These are phyloP conservation scores for Stratiolaelaps scimitus DNA, from an alignment of 1,140 invertebrate genomes.

Conservation along the genomic window DNA sequence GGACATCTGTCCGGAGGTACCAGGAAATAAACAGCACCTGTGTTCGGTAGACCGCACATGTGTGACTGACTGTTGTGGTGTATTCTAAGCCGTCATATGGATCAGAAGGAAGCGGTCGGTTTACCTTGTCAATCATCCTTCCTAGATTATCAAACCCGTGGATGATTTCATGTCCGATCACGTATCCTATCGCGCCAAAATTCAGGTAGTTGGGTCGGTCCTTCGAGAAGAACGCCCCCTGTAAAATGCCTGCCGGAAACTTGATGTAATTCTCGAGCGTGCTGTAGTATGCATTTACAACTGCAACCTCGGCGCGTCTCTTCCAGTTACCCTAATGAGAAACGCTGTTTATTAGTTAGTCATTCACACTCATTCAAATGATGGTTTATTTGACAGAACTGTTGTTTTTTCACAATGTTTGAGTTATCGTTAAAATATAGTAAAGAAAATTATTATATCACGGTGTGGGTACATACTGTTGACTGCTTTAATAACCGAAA, in stretches of 20 bases:
- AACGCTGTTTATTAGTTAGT: too few species aligned
- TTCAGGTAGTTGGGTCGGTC: conserved; percentile 73
- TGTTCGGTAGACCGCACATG: too few species aligned
- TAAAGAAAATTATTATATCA: too few species aligned
- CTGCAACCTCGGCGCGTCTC: conserved; percentile 57
- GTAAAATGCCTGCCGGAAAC: conserved; percentile 78
- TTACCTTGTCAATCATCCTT: conserved; percentile 36
- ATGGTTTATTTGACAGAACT: too few species aligned
- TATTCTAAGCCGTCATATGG: neutral
- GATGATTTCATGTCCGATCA: conserved; percentile 85
- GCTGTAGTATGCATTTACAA: conserved; percentile 71
- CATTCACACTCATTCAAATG: too few species aligned
- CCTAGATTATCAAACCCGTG: conserved; percentile 80
- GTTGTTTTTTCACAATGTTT: too few species aligned
- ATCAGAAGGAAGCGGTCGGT: neutral
- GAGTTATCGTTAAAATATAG: too few species aligned
- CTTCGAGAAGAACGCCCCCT: conserved; percentile 70
- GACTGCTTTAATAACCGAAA: too few species aligned
- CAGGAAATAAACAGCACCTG: too few species aligned
- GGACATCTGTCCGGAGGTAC: too few species aligned
- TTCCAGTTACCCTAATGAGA: conserved; percentile 48
- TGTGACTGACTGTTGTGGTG: neutral
- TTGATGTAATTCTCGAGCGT: conserved; percentile 70
- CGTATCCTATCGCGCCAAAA: conserved; percentile 77
- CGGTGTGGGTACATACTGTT: too few species aligned